These are phyloP conservation scores for Sycophaga agraensis DNA, from an alignment of 1,140 invertebrate species.

Conservation along the genomic window DNA sequence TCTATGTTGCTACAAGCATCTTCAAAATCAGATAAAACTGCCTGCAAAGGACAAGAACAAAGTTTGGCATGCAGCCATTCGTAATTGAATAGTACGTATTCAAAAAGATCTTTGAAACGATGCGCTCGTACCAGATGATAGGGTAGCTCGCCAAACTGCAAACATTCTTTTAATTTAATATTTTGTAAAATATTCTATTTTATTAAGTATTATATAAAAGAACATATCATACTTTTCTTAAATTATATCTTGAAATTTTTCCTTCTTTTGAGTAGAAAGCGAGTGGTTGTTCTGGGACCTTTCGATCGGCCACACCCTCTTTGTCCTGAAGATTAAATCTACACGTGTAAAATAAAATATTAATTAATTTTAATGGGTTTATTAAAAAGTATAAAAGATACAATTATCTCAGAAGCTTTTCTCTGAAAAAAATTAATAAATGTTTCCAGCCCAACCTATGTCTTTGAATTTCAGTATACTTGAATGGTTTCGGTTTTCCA, in stretches of 20 bases:
- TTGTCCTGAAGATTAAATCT: conserved; percentile 84
- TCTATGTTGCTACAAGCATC: conserved; percentile 85
- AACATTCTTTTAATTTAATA: background rate
- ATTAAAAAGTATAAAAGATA: no score
- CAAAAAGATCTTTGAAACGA: conserved; percentile 89
- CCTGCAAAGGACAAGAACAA: conserved; percentile 90
- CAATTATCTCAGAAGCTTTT: no score
- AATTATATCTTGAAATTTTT: conserved; percentile 80
- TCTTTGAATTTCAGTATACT: conserved; percentile 94
- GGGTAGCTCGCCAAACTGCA: conserved; percentile 89
- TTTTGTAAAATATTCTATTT: conserved; percentile 6
- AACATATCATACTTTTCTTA: conserved; percentile 70
- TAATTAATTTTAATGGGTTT: no score
- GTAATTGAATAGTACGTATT: conserved; percentile 95
- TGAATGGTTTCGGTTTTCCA: conserved; percentile 91
- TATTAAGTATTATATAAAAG: conserved; percentile 2
- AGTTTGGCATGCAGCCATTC: conserved; percentile 96
- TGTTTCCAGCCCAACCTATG: conserved; percentile 64
- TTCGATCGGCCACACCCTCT: conserved; percentile 91
- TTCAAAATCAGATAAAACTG: conserved; percentile 93
- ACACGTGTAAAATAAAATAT: no score
- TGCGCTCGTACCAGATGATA: conserved; percentile 90
- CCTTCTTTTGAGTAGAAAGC: conserved; percentile 90
- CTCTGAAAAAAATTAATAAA: no score
- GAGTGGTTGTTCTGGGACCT: conserved; percentile 94